These are phyloP conservation scores for Pollenia angustigena DNA, from an alignment of 2,888 invertebrate genomes.

Conservation along the genomic window DNA sequence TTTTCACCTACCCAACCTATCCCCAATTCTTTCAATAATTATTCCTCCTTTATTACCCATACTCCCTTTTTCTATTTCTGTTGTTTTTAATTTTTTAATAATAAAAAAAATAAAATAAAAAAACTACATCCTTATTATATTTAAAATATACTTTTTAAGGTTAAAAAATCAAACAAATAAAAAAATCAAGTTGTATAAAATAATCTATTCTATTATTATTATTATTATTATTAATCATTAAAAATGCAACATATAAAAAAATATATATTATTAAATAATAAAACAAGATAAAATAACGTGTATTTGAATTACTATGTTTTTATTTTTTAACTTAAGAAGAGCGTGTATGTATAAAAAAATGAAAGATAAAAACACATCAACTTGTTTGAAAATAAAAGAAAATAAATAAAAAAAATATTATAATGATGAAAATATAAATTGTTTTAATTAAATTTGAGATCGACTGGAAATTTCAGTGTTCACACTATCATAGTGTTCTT, in stretches of 20 bases:
- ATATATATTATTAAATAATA: slow-evolving; percentile 14
- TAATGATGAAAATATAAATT: slow-evolving; percentile 49
- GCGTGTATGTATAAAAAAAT: slow-evolving; percentile 15
- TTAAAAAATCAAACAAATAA: slow-evolving; percentile 13
- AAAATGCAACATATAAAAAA: slow-evolving; percentile 13
- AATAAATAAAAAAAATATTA: slow-evolving; percentile 42
- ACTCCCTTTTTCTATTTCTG: neutral
- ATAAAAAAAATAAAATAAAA: slow-evolving; percentile 19
- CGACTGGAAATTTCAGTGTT: too few species aligned
- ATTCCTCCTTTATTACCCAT: neutral
- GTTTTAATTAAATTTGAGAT: neutral
- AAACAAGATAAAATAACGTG: slow-evolving; percentile 21
- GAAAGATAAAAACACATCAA: slow-evolving; percentile 46
- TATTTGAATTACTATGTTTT: slow-evolving; percentile 52
- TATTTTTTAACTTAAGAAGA: slow-evolving; percentile 52
- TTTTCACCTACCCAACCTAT: neutral
- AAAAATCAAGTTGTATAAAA: slow-evolving; percentile 60
- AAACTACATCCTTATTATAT: slow-evolving; percentile 46
- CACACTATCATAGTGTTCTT: too few species aligned
- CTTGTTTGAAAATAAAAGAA: slow-evolving; percentile 58
- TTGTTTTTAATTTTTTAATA: slow-evolving; percentile 74
- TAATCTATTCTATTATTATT: slow-evolving; percentile 55
- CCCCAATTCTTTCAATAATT: neutral
- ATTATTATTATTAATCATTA: slow-evolving; percentile 54
- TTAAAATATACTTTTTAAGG: slow-evolving; percentile 37